Percentiles rank a stretch among this genome's conserved stretches.
Conservation (phyloP, 2,888 invertebrate genomes). For the Leptopterna dolabrata region DNA sequence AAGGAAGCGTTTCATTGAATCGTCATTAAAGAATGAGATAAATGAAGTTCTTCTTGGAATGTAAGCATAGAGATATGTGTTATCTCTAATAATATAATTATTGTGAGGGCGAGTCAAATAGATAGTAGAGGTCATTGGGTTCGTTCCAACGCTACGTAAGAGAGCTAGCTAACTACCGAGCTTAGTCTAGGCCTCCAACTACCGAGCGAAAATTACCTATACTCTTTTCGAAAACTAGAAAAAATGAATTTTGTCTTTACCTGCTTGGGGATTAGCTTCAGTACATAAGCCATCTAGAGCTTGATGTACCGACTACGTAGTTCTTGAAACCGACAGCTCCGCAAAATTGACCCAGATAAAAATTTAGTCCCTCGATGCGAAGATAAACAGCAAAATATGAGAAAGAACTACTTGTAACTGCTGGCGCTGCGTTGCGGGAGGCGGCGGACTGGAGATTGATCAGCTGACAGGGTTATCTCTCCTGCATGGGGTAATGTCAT, state of each 20-base stretch:
- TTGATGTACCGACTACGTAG: slow-evolving; percentile 36
- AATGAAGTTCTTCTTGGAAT: not conserved
- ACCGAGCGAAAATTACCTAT: not conserved
- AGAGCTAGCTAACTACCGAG: not conserved
- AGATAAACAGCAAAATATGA: slow-evolving; percentile 8
- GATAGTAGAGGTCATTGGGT: slow-evolving; percentile 17
- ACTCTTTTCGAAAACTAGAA: too few species aligned
- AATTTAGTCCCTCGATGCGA: not conserved
- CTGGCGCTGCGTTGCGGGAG: not conserved
- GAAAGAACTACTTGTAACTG: not conserved
- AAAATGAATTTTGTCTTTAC: not conserved
- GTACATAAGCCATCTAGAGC: slow-evolving; percentile 53
- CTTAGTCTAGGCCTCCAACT: not conserved
- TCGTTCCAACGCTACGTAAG: not conserved
- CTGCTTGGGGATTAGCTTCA: slow-evolving; percentile 41
- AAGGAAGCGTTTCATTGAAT: too few species aligned
- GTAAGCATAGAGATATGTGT: not conserved
- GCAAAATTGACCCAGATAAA: slow-evolving; percentile 51
- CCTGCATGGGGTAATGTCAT: not conserved
- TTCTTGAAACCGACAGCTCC: slow-evolving; percentile 20
- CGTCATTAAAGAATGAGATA: not conserved
- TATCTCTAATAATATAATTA: slow-evolving; percentile 1
- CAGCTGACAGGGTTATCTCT: not conserved
- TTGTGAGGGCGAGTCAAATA: slow-evolving; percentile 17
- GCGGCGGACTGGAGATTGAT: not conserved